Conservation (phyloP, 2,888 invertebrate genomes). For the Drosophila putrida region DNA sequence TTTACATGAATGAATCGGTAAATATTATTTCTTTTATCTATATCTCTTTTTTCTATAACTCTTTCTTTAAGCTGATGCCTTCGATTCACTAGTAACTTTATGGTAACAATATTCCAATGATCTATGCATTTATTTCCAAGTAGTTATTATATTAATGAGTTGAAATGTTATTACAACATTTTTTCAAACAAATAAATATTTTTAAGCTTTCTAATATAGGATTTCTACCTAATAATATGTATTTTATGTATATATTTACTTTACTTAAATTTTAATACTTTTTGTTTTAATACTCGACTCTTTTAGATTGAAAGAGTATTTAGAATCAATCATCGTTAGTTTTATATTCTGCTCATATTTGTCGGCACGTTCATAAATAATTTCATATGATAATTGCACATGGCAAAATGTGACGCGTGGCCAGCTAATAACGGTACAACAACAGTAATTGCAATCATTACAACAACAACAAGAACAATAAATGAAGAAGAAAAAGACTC, state of each 20-base stretch:
- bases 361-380: conserved; percentile 60
- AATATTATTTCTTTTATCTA: too few species aligned
- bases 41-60: too few species aligned
- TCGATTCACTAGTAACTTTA: not conserved
- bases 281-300: too few species aligned
- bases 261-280: too few species aligned
- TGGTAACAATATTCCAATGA: not conserved
- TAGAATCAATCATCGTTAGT: not conserved
- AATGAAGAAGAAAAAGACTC: conserved; percentile 12
- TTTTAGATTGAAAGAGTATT: conserved; percentile 18
- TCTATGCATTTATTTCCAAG: not conserved
- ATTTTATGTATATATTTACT: too few species aligned
- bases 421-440: conserved; percentile 36
- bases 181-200: too few species aligned
- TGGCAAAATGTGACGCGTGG: conserved; percentile 50
- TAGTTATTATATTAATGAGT: not conserved
- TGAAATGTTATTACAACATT: too few species aligned
- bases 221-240: too few species aligned
- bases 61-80: too few species aligned
- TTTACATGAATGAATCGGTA: too few species aligned
- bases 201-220: too few species aligned
- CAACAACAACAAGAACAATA: conserved; percentile 33
- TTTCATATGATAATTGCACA: conserved; percentile 76
- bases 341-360: conserved; percentile 36
- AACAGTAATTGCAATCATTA: conserved; percentile 25